These are phyloP conservation scores for Pterois miles DNA, from an alignment of 2,797 vertebrate species.

Conservation along the genomic window DNA sequence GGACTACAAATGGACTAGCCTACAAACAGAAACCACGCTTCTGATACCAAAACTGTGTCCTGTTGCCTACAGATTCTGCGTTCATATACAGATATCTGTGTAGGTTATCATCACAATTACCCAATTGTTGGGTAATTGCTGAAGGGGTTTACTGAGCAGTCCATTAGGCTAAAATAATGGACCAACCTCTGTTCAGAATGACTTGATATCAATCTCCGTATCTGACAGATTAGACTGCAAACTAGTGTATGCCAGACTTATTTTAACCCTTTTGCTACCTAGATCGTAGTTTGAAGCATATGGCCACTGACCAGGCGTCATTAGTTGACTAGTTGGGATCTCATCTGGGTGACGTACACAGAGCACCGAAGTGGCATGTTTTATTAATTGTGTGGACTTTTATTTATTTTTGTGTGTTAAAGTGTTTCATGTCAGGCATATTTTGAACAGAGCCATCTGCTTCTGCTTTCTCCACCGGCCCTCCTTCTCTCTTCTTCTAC, in stretches of 20 bases:
- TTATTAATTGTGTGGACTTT: not conserved
- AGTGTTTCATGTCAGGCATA: conserved; percentile 29
- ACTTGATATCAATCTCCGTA: not conserved
- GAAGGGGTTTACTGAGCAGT: not conserved
- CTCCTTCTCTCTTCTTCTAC: conserved; percentile 15
- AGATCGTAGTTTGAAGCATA: not conserved
- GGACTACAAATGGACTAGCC: no score
- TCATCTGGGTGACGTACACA: not conserved
- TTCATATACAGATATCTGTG: no score
- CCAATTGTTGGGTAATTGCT: not conserved
- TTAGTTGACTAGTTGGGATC: not conserved
- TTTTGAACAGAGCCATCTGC: conserved; percentile 55
- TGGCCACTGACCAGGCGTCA: not conserved
- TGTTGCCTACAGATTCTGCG: no score
- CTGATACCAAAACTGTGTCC: no score
- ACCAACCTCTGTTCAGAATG: not conserved
- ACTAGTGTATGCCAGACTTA: not conserved
- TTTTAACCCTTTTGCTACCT: not conserved
- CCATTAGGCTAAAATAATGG: not conserved
- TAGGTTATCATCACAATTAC: no score
- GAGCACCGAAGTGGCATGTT: not conserved
- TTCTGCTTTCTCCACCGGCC: conserved; percentile 10
- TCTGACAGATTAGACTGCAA: not conserved
- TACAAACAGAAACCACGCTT: no score
- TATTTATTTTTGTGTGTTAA: not conserved